phyloP scores from a whole-genome alignment of 2,888 invertebrate genomes.

The Drosophila suboccidentalis region DNA sequence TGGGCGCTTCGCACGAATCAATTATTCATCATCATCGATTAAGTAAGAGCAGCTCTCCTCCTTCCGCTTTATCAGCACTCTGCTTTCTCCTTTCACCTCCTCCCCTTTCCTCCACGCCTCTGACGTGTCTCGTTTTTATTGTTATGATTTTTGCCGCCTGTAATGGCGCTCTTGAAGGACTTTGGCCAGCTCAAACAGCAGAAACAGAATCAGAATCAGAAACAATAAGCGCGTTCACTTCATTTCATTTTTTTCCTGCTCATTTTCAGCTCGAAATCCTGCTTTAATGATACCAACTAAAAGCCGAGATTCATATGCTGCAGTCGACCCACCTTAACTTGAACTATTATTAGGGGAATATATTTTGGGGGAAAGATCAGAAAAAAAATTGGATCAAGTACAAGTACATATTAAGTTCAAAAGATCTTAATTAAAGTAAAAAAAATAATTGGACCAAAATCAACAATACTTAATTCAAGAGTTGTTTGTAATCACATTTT shows the following conservation, averaged over 20 bases:
- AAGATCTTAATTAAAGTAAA: too few species aligned
- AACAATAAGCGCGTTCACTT: conserved; percentile 43
- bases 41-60: conserved; percentile 61
- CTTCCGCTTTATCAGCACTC: background rate
- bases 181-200: conserved; percentile 47
- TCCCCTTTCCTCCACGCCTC: background rate
- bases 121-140: conserved; percentile 66
- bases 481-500: too few species aligned
- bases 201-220: conserved; percentile 27
- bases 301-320: conserved; percentile 61
- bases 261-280: conserved; percentile 55
- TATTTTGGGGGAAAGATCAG: background rate
- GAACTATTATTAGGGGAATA: background rate
- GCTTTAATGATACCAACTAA: conserved; percentile 69
- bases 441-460: too few species aligned
- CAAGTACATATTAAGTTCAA: too few species aligned
- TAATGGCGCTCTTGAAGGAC: conserved; percentile 74
- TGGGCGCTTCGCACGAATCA: conserved; percentile 80
- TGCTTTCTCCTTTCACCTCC: background rate
- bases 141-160: conserved; percentile 79
- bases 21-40: conserved; percentile 80
- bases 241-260: conserved; percentile 17
- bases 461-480: too few species aligned
- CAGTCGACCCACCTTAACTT: background rate
- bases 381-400: too few species aligned